Conservation (phyloP, 2,888 invertebrate species). For the Synanthedon myopaeformis region DNA sequence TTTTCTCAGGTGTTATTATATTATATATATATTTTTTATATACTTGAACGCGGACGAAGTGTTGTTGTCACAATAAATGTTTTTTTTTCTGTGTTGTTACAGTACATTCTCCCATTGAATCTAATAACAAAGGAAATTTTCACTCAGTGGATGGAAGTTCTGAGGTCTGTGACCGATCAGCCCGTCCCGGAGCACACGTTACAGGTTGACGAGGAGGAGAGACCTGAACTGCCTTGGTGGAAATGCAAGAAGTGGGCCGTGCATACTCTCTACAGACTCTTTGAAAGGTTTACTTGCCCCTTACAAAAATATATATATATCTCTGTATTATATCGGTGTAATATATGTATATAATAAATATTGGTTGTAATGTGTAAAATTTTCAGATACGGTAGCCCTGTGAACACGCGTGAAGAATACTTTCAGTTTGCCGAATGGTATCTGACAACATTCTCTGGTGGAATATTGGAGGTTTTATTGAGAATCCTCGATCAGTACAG, state of each 20-base stretch:
- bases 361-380: too few species aligned
- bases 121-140: conserved; percentile 90
- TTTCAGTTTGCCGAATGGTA: conserved; percentile 96
- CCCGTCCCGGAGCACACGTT: conserved; percentile 86
- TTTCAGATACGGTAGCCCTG: conserved; percentile 92
- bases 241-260: conserved; percentile 99
- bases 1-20: too few species aligned
- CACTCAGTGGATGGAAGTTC: conserved; percentile 96
- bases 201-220: conserved; percentile 89
- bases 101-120: conserved; percentile 82
- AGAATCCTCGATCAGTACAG: conserved; percentile 86
- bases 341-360: too few species aligned
- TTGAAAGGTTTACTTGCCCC: conserved; percentile 70
- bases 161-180: conserved; percentile 83
- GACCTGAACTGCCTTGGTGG: conserved; percentile 95
- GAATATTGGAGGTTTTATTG: conserved; percentile 88
- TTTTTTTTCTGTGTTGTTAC: too few species aligned
- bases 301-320: too few species aligned
- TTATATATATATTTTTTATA: too few species aligned
- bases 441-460: conserved; percentile 90
- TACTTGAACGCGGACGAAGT: too few species aligned
- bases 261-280: conserved; percentile 91
- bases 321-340: too few species aligned
- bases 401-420: conserved; percentile 91
- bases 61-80: too few species aligned